Evolutionary conservation across 2,113 vertebrate species (phyloP), one percentile per base, ranked within the genome.

Genomic region (Sphyrna mokarran): DNA sequence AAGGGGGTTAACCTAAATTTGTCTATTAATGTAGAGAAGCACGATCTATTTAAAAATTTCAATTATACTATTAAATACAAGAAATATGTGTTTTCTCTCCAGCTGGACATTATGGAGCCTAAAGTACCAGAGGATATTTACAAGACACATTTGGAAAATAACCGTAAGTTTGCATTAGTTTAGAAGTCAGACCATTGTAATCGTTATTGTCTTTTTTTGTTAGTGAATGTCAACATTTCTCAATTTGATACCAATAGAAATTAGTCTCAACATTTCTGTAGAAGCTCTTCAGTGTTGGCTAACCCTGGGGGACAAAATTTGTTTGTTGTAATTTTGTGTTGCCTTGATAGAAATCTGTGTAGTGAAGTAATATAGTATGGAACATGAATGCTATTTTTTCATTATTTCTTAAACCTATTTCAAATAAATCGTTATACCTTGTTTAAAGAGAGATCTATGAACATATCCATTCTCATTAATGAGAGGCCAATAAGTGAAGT

Each of bases 101-200:
- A 99, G 99, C 97, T 99, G 97, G 99, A 99, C 96, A 99, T 99
- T 96, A 99, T 99, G 99, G 99, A 99, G 96, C 99, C 99, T 96
- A 99, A 99, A 97, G 99, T 99, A 66, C 99, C 99, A 0, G 99
- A 99, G 0, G 99, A 99, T 96, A 99, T 99, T 97, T 99, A 99
- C 96, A 99, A 99, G 98, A 99, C 99, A 0, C 99, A 99, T 96
- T 97, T 99, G 96, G 99, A 99, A 97, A 99, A 99, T 97, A 99
- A 99, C 97, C 97, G 99, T 99, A 97, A 98, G 98, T 97, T 26
- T 72, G 37, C 69, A 76, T 76, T 43, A 16, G 22, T 94, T 40
- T 68, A 48, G 66, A 76, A 70, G 22, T 26, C 4, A 37, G 66
- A n/a, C 40, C 20, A n/a, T 11, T 94, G 4, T 94, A 26, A 40